These are phyloP conservation scores for Lasioglossum villosulum DNA, from an alignment of 2,888 invertebrate species.

Conservation along the genomic window DNA sequence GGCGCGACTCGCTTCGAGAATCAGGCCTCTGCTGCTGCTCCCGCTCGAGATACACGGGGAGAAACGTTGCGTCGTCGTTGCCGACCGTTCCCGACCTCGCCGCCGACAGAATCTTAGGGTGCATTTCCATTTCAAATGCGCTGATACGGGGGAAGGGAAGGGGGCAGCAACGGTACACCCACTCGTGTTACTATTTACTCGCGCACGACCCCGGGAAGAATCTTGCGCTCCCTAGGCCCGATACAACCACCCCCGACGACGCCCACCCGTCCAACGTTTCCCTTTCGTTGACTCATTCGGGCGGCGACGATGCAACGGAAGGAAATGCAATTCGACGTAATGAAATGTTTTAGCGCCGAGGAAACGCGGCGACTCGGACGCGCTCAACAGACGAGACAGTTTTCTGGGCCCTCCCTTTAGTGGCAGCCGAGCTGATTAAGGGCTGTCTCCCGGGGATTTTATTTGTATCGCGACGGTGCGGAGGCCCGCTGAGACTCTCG, in stretches of 20 bases:
- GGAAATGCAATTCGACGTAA: conserved; percentile 70
- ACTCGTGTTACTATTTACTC: conserved; percentile 57
- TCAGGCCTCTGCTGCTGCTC: not conserved
- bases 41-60: not conserved
- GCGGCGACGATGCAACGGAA: conserved; percentile 50
- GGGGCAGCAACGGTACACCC: conserved; percentile 44
- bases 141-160: conserved; percentile 43
- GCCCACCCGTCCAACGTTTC: not conserved
- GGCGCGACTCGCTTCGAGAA: conserved; percentile 29
- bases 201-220: conserved; percentile 22
- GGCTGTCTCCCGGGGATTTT: not conserved
- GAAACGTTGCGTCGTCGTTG: conserved; percentile 24
- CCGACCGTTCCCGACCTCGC: conserved; percentile 1
- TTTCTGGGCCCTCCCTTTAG: conserved; percentile 17
- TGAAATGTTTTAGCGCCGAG: conserved; percentile 69
- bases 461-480: not conserved
- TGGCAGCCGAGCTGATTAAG: conserved; percentile 32
- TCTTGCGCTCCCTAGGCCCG: conserved; percentile 11
- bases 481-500: not conserved
- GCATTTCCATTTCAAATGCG: conserved; percentile 79
- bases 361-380: conserved; percentile 22
- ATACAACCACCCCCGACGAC: not conserved
- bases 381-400: conserved; percentile 21
- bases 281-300: conserved; percentile 46
- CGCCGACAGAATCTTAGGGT: conserved; percentile 65